Conservation (phyloP, 2,888 invertebrate species). For the Leptothorax acervorum region DNA sequence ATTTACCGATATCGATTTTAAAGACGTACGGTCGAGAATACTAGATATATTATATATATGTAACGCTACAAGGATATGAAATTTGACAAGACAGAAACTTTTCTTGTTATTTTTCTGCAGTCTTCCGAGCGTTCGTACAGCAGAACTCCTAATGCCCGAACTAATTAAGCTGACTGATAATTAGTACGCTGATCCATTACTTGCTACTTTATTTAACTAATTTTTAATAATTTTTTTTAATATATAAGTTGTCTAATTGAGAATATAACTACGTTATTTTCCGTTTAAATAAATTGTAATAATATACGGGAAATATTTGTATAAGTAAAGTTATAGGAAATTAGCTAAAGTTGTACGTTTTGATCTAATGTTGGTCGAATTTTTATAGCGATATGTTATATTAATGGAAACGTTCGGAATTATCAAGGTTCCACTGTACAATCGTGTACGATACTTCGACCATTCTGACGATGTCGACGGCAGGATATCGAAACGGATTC, state of each 20-base stretch:
- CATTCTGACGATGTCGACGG: background rate
- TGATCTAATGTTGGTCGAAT: conserved; percentile 32
- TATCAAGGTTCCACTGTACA: conserved; percentile 33
- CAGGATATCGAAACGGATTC: conserved; percentile 2
- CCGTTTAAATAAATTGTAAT: background rate
- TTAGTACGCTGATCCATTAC: background rate
- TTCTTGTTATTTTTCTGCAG: background rate
- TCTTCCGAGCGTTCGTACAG: conserved; percentile 30
- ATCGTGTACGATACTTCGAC: background rate
- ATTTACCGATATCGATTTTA: background rate
- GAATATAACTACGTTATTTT: background rate
- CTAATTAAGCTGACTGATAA: background rate
- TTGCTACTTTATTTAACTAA: background rate
- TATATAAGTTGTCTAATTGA: background rate
- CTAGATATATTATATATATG: background rate
- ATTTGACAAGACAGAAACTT: background rate
- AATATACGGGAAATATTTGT: background rate
- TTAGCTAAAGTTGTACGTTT: conserved; percentile 19
- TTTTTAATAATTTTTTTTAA: background rate
- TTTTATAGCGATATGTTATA: conserved; percentile 33
- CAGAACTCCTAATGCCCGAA: conserved; percentile 25
- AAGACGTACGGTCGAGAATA: background rate
- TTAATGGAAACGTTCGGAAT: conserved; percentile 27
- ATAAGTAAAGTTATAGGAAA: conserved; percentile 7
- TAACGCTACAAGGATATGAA: conserved; percentile 3